phyloP scores from a whole-genome alignment of 2,888 invertebrate genomes.

The Eustalomyia histrio region DNA sequence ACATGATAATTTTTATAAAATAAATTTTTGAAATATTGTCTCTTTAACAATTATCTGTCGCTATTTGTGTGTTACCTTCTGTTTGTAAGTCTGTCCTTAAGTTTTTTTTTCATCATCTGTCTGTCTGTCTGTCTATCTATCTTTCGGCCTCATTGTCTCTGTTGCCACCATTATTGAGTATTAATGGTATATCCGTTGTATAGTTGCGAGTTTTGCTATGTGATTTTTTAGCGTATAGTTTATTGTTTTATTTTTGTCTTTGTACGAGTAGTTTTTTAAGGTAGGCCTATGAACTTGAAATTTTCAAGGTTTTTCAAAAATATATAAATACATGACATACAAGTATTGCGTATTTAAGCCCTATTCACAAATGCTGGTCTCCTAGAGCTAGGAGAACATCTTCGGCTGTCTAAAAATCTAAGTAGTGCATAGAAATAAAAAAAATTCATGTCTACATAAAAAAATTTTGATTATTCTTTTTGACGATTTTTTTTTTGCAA shows the following conservation, averaged over 20 bases:
- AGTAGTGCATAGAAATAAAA: too few relatives aligned
- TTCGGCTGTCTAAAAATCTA: slow-evolving; percentile 5
- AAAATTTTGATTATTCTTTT: too few relatives aligned
- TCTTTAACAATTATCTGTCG: too few relatives aligned
- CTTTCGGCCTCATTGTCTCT: not conserved
- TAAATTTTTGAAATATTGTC: too few relatives aligned
- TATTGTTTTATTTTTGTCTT: not conserved
- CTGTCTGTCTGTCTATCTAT: not conserved
- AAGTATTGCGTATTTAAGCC: not conserved
- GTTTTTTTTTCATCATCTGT: not conserved
- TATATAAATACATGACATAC: not conserved
- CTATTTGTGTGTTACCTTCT: not conserved
- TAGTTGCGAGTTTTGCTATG: not conserved
- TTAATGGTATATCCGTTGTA: not conserved
- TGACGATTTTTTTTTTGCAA: too few relatives aligned
- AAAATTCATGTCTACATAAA: too few relatives aligned
- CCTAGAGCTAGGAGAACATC: slow-evolving; percentile 1
- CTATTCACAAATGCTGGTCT: not conserved
- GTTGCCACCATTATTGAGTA: not conserved
- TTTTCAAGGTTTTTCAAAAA: not conserved
- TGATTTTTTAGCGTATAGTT: not conserved
- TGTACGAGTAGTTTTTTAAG: not conserved
- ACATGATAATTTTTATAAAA: too few relatives aligned
- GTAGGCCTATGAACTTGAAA: slow-evolving; percentile 27
- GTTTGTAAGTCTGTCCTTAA: not conserved